A percentile compares a stretch with the other conserved stretches of the same genome.
phyloP scores from a whole-genome alignment of 2,888 invertebrate species.

The Pristionchus mayeri region DNA sequence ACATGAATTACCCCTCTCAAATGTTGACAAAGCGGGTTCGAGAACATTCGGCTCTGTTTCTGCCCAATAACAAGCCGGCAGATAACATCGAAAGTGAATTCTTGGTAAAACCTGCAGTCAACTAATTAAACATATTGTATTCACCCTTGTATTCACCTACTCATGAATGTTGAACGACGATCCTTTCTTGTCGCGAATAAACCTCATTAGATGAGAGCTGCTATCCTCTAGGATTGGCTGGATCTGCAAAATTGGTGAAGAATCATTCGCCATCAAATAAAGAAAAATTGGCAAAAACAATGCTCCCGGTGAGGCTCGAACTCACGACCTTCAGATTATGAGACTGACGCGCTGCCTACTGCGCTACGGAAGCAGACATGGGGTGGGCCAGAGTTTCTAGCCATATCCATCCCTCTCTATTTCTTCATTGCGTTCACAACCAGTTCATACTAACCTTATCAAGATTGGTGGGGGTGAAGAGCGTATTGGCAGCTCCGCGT shows the following conservation, averaged over 20 bases:
- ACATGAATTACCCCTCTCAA: slow-evolving; percentile 44
- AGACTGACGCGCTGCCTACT: slow-evolving; percentile 92
- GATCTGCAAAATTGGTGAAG: not conserved
- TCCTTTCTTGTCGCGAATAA: not conserved
- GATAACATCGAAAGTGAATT: slow-evolving; percentile 80
- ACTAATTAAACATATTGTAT: not conserved
- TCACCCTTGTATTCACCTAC: not conserved
- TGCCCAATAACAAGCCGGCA: slow-evolving; percentile 78
- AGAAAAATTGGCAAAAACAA: slow-evolving; percentile 40
- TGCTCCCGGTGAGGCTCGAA: slow-evolving; percentile 87
- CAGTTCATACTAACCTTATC: slow-evolving; percentile 25
- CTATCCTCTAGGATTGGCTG: slow-evolving; percentile 15
- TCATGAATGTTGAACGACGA: slow-evolving; percentile 40
- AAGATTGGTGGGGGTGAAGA: slow-evolving; percentile 34
- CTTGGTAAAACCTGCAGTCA: slow-evolving; percentile 76
- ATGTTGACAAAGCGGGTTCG: slow-evolving; percentile 52
- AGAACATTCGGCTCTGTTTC: slow-evolving; percentile 55
- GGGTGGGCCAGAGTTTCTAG: no score
- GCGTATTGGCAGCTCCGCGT: slow-evolving; percentile 20
- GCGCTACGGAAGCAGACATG: slow-evolving; percentile 77
- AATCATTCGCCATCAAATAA: no score
- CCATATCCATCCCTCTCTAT: not conserved
- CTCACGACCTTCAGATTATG: slow-evolving; percentile 95
- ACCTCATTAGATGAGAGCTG: not conserved
- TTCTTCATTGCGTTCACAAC: not conserved